Evolutionary conservation across 2,797 vertebrate species (phyloP).

Genomic region (Micrastur ruficollis): DNA sequence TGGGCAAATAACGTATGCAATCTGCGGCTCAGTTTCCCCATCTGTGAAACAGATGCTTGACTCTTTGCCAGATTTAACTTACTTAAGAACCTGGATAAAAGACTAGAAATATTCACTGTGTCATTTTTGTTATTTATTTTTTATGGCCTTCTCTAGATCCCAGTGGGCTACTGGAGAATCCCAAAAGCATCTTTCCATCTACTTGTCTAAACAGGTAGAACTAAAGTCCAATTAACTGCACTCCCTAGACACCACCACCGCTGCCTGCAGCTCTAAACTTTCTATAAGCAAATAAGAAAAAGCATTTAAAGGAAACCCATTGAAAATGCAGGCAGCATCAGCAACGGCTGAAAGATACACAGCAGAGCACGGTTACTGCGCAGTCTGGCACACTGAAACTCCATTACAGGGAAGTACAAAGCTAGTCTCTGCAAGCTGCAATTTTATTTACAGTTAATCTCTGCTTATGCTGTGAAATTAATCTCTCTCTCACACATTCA

Average conservation of each 20-base stretch:
- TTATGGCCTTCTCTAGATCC: not conserved
- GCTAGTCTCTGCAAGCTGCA: not conserved
- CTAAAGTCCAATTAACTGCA: conserved; percentile 35
- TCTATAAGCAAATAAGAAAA: conserved; percentile 19
- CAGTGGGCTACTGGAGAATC: not conserved
- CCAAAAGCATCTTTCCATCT: conserved; percentile 29
- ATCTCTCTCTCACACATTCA: conserved; percentile 52
- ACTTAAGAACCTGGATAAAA: conserved; percentile 9
- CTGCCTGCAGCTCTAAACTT: conserved; percentile 14
- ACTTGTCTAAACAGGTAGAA: conserved; percentile 37
- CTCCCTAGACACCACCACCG: not conserved
- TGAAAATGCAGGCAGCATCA: conserved; percentile 28
- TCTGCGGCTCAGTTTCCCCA: conserved; percentile 22
- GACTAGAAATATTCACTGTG: not conserved
- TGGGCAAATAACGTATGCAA: not conserved
- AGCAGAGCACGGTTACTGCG: not conserved
- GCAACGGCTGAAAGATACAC: not conserved
- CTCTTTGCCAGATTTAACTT: conserved; percentile 20
- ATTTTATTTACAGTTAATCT: conserved; percentile 69
- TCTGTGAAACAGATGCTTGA: conserved; percentile 39
- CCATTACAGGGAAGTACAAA: conserved; percentile 36
- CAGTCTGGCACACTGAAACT: conserved; percentile 13
- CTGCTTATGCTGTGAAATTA: conserved; percentile 61
- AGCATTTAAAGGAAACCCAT: conserved; percentile 2
- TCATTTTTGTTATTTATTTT: conserved; percentile 33